These are phyloP conservation scores for Oxyura jamaicensis DNA, from an alignment of 2,113 vertebrate species.

Conservation along the genomic window DNA sequence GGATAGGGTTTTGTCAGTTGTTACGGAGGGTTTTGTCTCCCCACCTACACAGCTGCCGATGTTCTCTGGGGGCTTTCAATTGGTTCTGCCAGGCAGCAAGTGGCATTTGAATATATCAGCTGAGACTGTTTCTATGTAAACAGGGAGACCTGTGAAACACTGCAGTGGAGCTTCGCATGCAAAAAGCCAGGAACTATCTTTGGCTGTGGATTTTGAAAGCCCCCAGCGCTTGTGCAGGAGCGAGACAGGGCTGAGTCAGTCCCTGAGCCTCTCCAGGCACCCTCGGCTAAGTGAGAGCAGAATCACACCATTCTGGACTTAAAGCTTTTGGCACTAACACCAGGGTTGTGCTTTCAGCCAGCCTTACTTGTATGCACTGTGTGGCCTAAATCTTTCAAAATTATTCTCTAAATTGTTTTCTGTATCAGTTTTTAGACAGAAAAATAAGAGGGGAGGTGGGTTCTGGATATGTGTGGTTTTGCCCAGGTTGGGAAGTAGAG, in stretches of 20 bases:
- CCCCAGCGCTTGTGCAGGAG: not conserved
- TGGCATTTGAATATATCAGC: not conserved
- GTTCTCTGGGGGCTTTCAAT: not conserved
- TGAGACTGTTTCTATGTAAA: not conserved
- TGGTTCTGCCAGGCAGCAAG: not conserved
- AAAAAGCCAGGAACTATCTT: not conserved
- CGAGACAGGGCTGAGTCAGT: not conserved
- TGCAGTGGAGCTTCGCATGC: rapidly evolving
- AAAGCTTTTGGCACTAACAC: not conserved
- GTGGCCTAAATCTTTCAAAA: not conserved
- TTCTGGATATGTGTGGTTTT: not conserved
- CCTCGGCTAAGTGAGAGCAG: not conserved
- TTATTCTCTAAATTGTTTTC: not conserved
- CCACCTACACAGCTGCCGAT: not conserved
- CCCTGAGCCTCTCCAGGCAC: not conserved
- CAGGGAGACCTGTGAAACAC: not conserved
- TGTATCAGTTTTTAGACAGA: not conserved
- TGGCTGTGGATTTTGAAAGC: not conserved
- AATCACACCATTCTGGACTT: not conserved
- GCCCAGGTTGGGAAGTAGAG: not conserved
- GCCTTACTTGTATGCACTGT: rapidly evolving
- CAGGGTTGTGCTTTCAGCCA: not conserved
- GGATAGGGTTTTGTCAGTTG: not conserved
- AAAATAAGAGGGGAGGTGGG: not conserved
- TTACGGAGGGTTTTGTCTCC: not conserved